Evolutionary conservation across 1,140 invertebrate species (phyloP).

Genomic region (Camponotus floridanus): DNA sequence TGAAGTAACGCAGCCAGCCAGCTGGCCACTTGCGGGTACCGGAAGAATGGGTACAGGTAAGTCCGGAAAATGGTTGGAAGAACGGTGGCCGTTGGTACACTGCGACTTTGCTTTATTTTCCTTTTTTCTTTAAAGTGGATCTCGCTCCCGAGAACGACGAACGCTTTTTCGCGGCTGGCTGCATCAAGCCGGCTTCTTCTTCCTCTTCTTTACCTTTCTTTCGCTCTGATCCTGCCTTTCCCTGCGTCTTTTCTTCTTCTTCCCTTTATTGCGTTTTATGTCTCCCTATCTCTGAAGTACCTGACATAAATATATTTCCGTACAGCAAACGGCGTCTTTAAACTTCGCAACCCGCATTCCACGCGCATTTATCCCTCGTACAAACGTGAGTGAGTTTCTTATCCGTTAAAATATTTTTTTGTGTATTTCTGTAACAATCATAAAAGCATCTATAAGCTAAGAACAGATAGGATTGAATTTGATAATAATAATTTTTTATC

Average conservation of each 20-base stretch:
- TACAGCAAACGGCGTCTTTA: constrained; percentile 59
- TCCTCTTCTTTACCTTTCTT: constrained; percentile 18
- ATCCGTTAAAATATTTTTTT: constrained; percentile 18
- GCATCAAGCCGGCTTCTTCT: constrained; percentile 56
- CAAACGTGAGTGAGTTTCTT: constrained; percentile 19
- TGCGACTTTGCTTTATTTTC: constrained; percentile 64
- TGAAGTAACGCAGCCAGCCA: constrained; percentile 65
- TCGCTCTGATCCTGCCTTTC: background rate
- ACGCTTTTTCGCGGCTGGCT: constrained; percentile 47
- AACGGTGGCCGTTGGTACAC: constrained; percentile 41
- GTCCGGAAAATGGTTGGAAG: constrained; percentile 41
- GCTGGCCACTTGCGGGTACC: constrained; percentile 63
- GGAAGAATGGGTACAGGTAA: constrained; percentile 23
- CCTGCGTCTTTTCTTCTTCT: background rate
- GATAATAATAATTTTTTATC: background rate
- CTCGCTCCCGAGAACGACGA: constrained; percentile 48
- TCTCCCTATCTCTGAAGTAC: constrained; percentile 23
- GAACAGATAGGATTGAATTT: background rate
- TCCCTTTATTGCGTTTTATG: constrained; percentile 43
- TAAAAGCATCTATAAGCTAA: background rate
- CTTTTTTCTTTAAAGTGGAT: constrained; percentile 57
- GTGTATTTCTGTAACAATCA: background rate
- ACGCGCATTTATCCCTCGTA: constrained; percentile 60
- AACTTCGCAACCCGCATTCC: constrained; percentile 51
- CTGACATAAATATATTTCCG: constrained; percentile 69